Evolutionary conservation across 2,888 invertebrate species (phyloP).

Genomic region (Laothoe populi): DNA sequence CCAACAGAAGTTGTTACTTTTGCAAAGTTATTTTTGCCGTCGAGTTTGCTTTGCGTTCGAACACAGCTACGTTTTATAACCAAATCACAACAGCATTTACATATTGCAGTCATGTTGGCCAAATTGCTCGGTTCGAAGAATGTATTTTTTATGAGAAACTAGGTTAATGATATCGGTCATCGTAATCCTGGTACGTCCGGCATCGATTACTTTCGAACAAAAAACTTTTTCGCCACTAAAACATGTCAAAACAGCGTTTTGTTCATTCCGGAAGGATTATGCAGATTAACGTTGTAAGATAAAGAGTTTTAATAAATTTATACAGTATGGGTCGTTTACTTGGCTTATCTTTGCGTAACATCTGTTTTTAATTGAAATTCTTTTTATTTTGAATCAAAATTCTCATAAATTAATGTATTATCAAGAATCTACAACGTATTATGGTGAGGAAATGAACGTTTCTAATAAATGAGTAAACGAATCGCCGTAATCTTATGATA

Average conservation of each 20-base stretch:
- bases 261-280: constrained; percentile 69
- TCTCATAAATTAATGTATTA: constrained; percentile 17
- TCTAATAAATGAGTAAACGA: constrained; percentile 21
- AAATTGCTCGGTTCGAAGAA: constrained; percentile 20
- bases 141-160: constrained; percentile 41
- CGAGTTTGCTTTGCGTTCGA: not conserved
- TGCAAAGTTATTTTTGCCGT: constrained; percentile 21
- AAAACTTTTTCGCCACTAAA: constrained; percentile 49
- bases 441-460: constrained; percentile 9
- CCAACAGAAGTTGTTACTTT: constrained; percentile 27
- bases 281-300: constrained; percentile 31
- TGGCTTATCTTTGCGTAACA: constrained; percentile 36
- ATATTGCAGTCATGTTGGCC: constrained; percentile 2
- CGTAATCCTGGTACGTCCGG: constrained; percentile 65
- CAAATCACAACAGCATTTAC: not conserved
- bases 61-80: not conserved
- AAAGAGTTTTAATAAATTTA: constrained; percentile 40
- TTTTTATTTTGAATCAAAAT: not conserved
- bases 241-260: constrained; percentile 69
- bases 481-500: not conserved
- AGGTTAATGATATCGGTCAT: constrained; percentile 42
- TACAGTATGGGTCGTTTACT: constrained; percentile 31
- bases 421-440: constrained; percentile 21
- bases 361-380: constrained; percentile 26
- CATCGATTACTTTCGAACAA: constrained; percentile 72